phyloP scores from a whole-genome alignment of 2,888 invertebrate species.

The Hydropsyche betteni region DNA sequence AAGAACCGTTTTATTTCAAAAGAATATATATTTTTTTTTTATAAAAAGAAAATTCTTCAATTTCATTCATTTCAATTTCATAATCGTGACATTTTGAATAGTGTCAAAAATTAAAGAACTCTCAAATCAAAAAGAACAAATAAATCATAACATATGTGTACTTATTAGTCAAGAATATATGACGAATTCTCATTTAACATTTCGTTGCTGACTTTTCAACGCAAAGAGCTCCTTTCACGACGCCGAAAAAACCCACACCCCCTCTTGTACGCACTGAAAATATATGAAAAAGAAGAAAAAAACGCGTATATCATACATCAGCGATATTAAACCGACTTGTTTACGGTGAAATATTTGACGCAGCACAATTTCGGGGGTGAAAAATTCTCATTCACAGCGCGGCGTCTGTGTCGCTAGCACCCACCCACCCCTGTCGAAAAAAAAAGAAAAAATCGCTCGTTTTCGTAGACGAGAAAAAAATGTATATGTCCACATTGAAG shows the following conservation, averaged over 20 bases:
- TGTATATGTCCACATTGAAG: conserved; percentile 49
- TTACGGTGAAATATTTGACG: conserved; percentile 52
- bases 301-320: conserved; percentile 50
- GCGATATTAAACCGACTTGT: conserved; percentile 51
- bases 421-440: conserved; percentile 26
- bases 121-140: too few relatives aligned
- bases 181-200: background rate
- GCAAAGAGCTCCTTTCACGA: conserved; percentile 28
- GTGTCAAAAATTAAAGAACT: too few relatives aligned
- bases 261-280: background rate
- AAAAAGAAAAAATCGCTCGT: conserved; percentile 20
- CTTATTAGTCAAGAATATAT: too few relatives aligned
- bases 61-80: too few relatives aligned
- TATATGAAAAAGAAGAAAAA: conserved; percentile 20
- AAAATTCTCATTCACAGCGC: conserved; percentile 47
- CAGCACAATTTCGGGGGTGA: conserved; percentile 49
- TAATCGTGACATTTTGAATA: too few relatives aligned
- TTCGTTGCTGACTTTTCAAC: background rate
- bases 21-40: background rate
- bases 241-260: conserved; percentile 5
- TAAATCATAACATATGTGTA: too few relatives aligned
- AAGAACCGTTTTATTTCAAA: background rate
- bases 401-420: conserved; percentile 23
- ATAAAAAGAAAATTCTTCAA: too few relatives aligned
- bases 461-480: conserved; percentile 46